phyloP scores from a whole-genome alignment of 2,113 vertebrate genomes.

The Cariama cristata region DNA sequence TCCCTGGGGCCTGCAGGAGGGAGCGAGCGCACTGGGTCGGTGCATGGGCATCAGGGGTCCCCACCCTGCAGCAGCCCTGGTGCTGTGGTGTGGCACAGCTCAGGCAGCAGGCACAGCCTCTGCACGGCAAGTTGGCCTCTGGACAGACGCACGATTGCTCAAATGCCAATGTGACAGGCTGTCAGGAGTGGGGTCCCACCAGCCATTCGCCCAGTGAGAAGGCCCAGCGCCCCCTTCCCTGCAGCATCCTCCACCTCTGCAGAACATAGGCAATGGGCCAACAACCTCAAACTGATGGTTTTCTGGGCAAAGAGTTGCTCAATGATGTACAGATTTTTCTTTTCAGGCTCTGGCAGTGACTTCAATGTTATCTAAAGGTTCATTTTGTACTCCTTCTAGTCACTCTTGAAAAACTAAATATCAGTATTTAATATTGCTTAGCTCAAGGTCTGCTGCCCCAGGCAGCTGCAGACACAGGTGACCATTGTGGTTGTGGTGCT shows the following conservation, averaged over 20 bases:
- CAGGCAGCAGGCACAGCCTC: background rate
- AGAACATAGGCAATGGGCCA: background rate
- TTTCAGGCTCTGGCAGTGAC: background rate
- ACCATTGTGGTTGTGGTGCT: background rate
- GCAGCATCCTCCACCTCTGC: background rate
- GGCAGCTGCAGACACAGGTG: background rate
- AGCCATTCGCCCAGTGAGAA: accelerated
- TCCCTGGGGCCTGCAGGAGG: accelerated
- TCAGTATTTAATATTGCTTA: background rate
- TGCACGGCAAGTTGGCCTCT: background rate
- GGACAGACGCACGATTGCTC: background rate
- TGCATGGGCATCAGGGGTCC: accelerated
- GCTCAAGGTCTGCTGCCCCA: background rate
- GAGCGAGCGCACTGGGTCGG: accelerated
- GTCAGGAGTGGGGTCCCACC: accelerated
- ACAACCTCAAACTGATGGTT: background rate
- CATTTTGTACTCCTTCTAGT: background rate
- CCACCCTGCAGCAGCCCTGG: accelerated
- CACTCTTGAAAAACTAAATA: background rate
- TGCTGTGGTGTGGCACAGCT: background rate
- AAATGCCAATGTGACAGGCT: background rate
- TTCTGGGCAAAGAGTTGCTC: background rate
- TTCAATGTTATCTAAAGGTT: background rate
- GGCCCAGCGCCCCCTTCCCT: accelerated
- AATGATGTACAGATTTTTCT: background rate